Percentiles rank a stretch among this genome's conserved stretches.
Evolutionary conservation across 1,140 invertebrate species (phyloP).

Genomic region (Ladona fulva): DNA sequence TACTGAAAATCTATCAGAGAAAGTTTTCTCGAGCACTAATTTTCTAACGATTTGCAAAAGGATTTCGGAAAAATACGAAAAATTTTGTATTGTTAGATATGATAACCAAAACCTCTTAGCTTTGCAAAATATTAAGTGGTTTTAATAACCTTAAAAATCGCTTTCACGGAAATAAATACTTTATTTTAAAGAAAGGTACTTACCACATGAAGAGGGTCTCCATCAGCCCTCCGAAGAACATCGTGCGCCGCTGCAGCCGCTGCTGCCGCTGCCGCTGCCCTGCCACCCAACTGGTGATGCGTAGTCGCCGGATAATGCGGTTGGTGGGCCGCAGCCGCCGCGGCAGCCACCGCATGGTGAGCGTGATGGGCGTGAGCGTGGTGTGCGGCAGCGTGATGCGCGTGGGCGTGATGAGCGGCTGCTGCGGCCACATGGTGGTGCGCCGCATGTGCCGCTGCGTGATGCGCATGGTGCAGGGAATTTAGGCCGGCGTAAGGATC

Average conservation of each 20-base stretch:
- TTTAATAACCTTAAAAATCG: too few species aligned
- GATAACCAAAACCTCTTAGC: too few species aligned
- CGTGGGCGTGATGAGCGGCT: conserved; percentile 30
- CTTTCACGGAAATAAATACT: too few species aligned
- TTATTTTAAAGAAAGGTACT: too few species aligned
- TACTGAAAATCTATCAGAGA: too few species aligned
- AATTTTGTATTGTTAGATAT: too few species aligned
- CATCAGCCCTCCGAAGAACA: conserved; percentile 41
- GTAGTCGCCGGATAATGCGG: conserved; percentile 11
- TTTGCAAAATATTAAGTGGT: too few species aligned
- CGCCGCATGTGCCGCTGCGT: conserved; percentile 33
- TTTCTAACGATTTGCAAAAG: too few species aligned
- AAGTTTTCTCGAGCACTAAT: too few species aligned
- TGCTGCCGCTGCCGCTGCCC: conserved; percentile 25
- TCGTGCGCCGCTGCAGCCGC: conserved; percentile 42
- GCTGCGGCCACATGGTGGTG: conserved; percentile 50
- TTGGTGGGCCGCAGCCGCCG: conserved; percentile 10
- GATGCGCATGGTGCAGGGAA: conserved; percentile 46
- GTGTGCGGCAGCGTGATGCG: conserved; percentile 25
- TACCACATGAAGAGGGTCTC: conserved; percentile 44
- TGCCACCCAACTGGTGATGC: conserved; percentile 22
- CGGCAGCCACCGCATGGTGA: not conserved
- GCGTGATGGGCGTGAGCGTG: not conserved
- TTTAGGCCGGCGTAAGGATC: conserved; percentile 60
- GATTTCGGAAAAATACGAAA: too few species aligned